A percentile compares a stretch with the other conserved stretches of the same genome.
phyloP scores from a whole-genome alignment of 2,888 invertebrate species.

The Disparrhopalites patrizii region DNA sequence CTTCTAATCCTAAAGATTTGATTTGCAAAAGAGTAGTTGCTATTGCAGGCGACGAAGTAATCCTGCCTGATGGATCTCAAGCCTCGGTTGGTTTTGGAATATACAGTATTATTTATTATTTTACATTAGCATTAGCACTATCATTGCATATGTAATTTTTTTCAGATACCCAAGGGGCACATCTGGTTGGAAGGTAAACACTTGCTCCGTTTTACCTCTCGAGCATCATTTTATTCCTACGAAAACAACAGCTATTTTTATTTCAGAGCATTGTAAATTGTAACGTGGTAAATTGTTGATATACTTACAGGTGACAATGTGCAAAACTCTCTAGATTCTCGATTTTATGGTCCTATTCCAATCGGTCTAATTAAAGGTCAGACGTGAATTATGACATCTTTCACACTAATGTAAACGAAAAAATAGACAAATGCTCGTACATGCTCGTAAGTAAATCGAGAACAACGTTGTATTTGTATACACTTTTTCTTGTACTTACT shows the following conservation, averaged over 20 bases:
- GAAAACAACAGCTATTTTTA: no score
- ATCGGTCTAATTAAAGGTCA: slow-evolving; percentile 66
- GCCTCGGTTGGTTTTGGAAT: slow-evolving; percentile 17
- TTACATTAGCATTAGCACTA: neutral
- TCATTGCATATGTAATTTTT: neutral
- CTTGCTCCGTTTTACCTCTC: no score
- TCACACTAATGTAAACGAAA: no score
- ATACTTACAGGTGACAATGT: slow-evolving; percentile 69
- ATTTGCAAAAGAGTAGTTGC: slow-evolving; percentile 77
- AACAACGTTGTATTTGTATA: no score
- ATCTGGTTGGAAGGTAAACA: slow-evolving; percentile 70
- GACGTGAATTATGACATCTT: no score
- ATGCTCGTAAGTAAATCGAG: no score
- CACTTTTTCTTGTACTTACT: no score
- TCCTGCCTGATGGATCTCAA: slow-evolving; percentile 43
- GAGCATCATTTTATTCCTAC: no score
- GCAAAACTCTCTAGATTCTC: slow-evolving; percentile 78
- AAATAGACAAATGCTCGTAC: no score
- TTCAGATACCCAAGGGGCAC: slow-evolving; percentile 65
- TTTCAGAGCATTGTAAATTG: no score
- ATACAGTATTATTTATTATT: no score
- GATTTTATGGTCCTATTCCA: slow-evolving; percentile 82
- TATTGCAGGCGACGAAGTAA: slow-evolving; percentile 69
- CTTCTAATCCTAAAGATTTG: slow-evolving; percentile 71
- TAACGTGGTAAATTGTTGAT: no score